Evolutionary conservation across 2,113 vertebrate species (phyloP), one percentile per base, ranked within the genome.

Genomic region (Callorhinus ursinus): DNA sequence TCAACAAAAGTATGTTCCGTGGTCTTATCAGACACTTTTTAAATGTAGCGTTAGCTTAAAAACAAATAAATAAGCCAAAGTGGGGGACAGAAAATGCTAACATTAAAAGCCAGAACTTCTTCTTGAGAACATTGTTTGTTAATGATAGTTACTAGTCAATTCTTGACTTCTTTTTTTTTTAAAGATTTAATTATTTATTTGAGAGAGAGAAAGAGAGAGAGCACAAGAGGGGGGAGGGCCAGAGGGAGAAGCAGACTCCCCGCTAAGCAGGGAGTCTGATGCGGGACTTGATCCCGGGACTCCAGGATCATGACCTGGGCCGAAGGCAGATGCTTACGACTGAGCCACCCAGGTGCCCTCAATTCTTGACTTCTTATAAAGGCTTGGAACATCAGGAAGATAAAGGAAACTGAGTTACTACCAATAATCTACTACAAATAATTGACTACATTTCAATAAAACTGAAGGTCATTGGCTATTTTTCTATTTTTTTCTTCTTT

Each of bases 31-130:
- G 14, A 90, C 2, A 9, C 26, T 93, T 93, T 76, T 59, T 81
- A 96, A 95, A 92, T 92, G 55, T 61, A 93, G 13, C 65, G 33
- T 95, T 87, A 83, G 69, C 46, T 93, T 90, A 28, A 83, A 97
- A 90, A 86, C 63, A 84, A 95, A 82, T 65, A 88, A 36, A 86
- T 67, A 85, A 72, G 16, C 18, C 24, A 94, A 46, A 59, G 28
- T n/a, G 39, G 51, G 39, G 39, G 39, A 15, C 21, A 85, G 67
- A 93, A 49, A 97, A 90, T 39, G 24, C 63, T 89, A 72, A 93
- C n/a, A 79, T 55, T 69, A 72, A 96, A 96, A 83, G 55, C 51
- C 57, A 80, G 42, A 53, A 21, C 24, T 88, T 9, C 31, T 96
- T 86, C 57, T 63, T 79, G 2, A 95, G 53, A 39, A 67, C 2